A percentile compares a stretch with the other conserved stretches of the same genome.
Conservation (phyloP, 30 jellyfish, hydroid and myxozoan genomes). For the Hydractinia symbiolongicarpus region DNA sequence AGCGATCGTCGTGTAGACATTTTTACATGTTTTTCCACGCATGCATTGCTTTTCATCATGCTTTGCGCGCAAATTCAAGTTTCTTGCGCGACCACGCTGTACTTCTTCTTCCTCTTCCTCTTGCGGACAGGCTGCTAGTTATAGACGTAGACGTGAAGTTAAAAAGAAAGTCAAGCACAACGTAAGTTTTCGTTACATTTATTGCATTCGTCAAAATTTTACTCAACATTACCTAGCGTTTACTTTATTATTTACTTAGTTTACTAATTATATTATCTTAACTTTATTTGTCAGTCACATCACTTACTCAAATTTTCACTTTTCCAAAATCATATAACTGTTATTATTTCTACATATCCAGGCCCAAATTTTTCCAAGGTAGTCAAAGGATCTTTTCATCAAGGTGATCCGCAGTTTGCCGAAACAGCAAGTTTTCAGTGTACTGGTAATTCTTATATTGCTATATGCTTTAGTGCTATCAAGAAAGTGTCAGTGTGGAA, state of each 20-base stretch:
- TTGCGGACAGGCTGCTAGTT: background rate
- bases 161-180: no score
- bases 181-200: no score
- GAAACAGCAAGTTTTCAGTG: constrained; percentile 45
- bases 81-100: background rate
- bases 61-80: background rate
- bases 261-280: background rate
- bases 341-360: constrained; percentile 1
- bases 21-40: no score
- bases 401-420: constrained; percentile 35
- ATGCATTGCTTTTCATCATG: background rate
- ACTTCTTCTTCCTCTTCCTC: background rate
- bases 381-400: constrained; percentile 26
- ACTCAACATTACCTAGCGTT: constrained; percentile 1
- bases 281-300: background rate
- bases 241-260: background rate
- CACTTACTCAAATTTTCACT: background rate
- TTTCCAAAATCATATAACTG: background rate
- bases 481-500: constrained; percentile 19
- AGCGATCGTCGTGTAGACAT: background rate
- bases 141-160: no score
- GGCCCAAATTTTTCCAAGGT: background rate
- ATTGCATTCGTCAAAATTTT: background rate
- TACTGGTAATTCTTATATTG: constrained; percentile 25
- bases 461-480: constrained; percentile 15